Conservation (phyloP, 1,140 invertebrate species). For the Tenebrio molitor region DNA sequence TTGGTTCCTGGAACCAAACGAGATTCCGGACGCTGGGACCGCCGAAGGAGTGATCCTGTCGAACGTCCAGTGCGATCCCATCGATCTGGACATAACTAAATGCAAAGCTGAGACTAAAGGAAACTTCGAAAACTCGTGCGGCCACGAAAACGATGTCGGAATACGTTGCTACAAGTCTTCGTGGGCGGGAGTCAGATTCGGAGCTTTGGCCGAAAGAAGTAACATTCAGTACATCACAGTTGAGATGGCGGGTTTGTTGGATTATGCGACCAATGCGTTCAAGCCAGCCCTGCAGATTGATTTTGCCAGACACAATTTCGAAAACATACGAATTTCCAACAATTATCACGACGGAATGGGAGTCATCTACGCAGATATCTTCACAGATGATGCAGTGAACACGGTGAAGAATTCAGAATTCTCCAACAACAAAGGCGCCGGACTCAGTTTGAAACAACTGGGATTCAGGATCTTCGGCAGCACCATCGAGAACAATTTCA, state of each 20-base stretch:
- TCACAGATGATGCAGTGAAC: conserved; percentile 87
- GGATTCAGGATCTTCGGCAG: conserved; percentile 85
- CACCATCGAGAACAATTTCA: conserved; percentile 85
- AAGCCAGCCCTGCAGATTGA: conserved; percentile 96
- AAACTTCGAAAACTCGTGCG: conserved; percentile 92
- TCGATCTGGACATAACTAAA: conserved; percentile 92
- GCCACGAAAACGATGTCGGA: conserved; percentile 89
- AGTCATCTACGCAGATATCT: conserved; percentile 90
- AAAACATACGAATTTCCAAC: conserved; percentile 83
- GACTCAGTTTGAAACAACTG: conserved; percentile 89
- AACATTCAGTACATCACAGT: conserved; percentile 91
- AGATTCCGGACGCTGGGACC: conserved; percentile 83
- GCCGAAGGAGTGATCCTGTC: conserved; percentile 84
- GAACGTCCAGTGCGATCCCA: conserved; percentile 91
- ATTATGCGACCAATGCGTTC: conserved; percentile 92
- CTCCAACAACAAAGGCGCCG: conserved; percentile 87
- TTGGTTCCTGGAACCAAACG: conserved; percentile 86
- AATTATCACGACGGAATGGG: conserved; percentile 92
- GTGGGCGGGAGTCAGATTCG: conserved; percentile 93
- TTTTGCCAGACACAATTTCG: conserved; percentile 92
- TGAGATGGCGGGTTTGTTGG: conserved; percentile 93
- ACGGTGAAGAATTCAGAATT: conserved; percentile 92
- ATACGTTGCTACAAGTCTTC: conserved; percentile 89
- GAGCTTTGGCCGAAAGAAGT: conserved; percentile 87
- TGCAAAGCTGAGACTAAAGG: conserved; percentile 83